Conservation (phyloP, 2,113 vertebrate species). For the Opisthocomus hoazin region DNA sequence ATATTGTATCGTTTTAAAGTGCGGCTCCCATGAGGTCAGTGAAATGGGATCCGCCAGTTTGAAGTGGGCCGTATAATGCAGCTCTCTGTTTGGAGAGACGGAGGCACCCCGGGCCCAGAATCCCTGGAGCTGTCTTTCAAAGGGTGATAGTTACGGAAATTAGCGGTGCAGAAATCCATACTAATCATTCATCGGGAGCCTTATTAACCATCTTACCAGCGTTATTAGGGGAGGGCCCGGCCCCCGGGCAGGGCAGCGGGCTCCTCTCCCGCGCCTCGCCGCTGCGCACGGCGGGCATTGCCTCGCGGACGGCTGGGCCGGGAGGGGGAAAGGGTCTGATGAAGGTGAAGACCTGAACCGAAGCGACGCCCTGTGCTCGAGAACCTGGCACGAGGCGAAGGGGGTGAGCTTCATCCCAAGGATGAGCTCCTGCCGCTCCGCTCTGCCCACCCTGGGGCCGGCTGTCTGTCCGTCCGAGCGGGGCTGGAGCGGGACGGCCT, state of each 20-base stretch:
- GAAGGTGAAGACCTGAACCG: neutral
- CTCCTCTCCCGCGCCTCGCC: neutral
- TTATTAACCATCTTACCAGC: constrained; percentile 90
- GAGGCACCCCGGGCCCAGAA: constrained; percentile 77
- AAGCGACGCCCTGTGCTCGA: neutral
- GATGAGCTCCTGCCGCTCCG: neutral
- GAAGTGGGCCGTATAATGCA: constrained; percentile 80
- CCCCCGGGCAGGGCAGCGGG: constrained; percentile 15
- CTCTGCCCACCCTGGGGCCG: rapidly evolving
- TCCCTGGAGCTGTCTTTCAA: constrained; percentile 94
- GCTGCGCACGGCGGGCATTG: rapidly evolving
- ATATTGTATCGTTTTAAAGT: constrained; percentile 53
- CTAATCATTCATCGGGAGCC: constrained; percentile 89
- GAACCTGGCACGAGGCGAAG: rapidly evolving
- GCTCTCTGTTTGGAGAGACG: constrained; percentile 85
- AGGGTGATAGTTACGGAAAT: constrained; percentile 99
- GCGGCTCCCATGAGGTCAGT: constrained; percentile 47
- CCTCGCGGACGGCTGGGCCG: rapidly evolving
- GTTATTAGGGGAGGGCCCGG: constrained; percentile 76
- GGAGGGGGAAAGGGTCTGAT: neutral
- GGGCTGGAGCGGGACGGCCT: neutral
- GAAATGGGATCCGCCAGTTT: constrained; percentile 70
- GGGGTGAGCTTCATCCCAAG: neutral
- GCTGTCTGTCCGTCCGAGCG: rapidly evolving
- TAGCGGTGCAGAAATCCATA: constrained; percentile 92